Evolutionary conservation across 2,113 vertebrate genomes (phyloP).

Genomic region (Neolamprologus toae): DNA sequence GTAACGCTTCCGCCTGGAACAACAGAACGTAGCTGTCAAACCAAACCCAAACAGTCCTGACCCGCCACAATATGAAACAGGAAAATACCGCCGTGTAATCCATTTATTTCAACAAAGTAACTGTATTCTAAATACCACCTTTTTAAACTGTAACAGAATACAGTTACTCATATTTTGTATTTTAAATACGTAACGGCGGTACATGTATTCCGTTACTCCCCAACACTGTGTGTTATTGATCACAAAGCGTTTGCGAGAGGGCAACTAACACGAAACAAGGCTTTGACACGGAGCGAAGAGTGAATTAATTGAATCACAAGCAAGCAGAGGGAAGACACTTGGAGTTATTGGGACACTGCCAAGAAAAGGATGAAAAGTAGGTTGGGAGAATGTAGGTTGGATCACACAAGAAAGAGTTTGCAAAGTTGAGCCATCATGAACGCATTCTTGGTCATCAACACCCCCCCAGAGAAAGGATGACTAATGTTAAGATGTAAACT

Average conservation of each 20-base stretch:
- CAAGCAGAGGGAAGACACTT: background rate
- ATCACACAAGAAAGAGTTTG: background rate
- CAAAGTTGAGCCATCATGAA: background rate
- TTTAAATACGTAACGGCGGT: accelerated
- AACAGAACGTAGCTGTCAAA: accelerated
- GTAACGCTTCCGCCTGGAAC: accelerated
- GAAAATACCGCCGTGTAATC: accelerated
- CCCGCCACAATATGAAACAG: background rate
- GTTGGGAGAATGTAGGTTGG: constrained; percentile 16
- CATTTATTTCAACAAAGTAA: background rate
- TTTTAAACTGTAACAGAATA: accelerated
- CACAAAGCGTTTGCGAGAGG: background rate
- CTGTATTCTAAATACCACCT: background rate
- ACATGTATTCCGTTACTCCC: background rate
- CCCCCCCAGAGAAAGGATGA: background rate
- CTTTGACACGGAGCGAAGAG: background rate
- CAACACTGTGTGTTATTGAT: background rate
- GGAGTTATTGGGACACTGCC: constrained; percentile 10
- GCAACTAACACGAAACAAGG: background rate
- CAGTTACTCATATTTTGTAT: background rate
- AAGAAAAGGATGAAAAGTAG: constrained; percentile 14
- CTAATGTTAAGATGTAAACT: background rate
- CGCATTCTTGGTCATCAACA: background rate
- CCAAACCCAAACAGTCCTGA: background rate
- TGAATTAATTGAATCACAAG: background rate